Conservation (phyloP, 2,113 vertebrate species). For the Gyps fulvus region DNA sequence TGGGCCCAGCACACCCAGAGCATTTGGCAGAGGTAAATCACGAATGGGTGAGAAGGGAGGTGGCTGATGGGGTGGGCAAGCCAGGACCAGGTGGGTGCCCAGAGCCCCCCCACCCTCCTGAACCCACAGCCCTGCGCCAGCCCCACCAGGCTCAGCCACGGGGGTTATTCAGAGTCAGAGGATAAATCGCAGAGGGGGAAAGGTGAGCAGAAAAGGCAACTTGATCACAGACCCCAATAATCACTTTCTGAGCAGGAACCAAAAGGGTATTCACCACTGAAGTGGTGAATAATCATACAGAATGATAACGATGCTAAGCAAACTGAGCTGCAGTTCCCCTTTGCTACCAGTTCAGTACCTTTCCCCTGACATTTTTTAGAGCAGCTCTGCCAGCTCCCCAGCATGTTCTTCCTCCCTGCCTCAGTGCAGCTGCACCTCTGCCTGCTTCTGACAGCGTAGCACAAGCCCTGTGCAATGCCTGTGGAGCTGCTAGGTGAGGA, state of each 20-base stretch:
- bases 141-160: not conserved
- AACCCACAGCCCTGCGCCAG: not conserved
- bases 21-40: not conserved
- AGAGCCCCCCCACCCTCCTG: not conserved
- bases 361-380: not conserved
- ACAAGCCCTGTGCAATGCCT: not conserved
- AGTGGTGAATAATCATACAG: not conserved
- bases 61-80: not conserved
- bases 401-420: not conserved
- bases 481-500: not conserved
- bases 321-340: not conserved
- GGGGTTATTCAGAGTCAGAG: not conserved
- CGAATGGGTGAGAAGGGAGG: not conserved
- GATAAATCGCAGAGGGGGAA: not conserved
- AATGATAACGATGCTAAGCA: not conserved
- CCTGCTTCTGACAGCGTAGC: not conserved
- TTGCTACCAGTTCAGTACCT: not conserved
- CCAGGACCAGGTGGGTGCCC: not conserved
- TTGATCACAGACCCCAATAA: not conserved
- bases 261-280: not conserved
- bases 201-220: not conserved
- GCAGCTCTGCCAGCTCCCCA: not conserved
- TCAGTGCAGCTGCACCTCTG: not conserved
- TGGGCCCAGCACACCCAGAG: not conserved
- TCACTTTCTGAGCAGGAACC: not conserved